Base-by-base conservation (phyloP, 2,888 invertebrate species). In the Meta bourneti region DNA sequence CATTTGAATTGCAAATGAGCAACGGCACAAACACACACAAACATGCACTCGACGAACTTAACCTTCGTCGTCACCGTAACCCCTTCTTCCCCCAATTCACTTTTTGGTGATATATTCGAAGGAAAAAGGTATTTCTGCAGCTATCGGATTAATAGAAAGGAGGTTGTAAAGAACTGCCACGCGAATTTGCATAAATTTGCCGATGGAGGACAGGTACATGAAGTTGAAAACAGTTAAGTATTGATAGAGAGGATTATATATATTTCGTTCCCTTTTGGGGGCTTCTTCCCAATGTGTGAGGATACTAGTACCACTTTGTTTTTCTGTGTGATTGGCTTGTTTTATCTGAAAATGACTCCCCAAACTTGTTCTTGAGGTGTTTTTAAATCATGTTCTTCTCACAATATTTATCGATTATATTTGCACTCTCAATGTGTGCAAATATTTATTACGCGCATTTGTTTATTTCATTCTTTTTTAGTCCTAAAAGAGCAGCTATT, bases 1-100 rank as follows among this genome's bases (percentile, higher is more conserved):
- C 86, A 91, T 91, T 91, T 91, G 91, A 81, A 91, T 82, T 91
- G 87, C 91, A 87, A 91, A 91, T 91, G 91, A 91, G 91, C 78
- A 52, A 49, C 20, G 78, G 79, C 83, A 91, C 75, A 83, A 87
- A 88, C 91, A 91, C 82, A 91, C 79, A 91, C 91, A 87, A 82
- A 87, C 87, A 91, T 87, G 78, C 91, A 91, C 91, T 87, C 78
- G 16, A 19, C 78, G 87, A 91, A 91, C 91, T 87, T 87, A 83
- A 83, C 91, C 83, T 87, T 87, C 72, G 71, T 69, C 70, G 34
- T 70, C 77, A 19, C 19, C 16, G 69, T 80, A 80, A 91, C 90
- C 90, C 88, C 90, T 86, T 91, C 91, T 75, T 80, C 81, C 81
- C 88, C 81, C 13, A 34, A 34, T 61, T 61, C 84, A 19, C 70